These are phyloP conservation scores for Pandemis corylana DNA, from an alignment of 2,888 invertebrate species.

Conservation along the genomic window DNA sequence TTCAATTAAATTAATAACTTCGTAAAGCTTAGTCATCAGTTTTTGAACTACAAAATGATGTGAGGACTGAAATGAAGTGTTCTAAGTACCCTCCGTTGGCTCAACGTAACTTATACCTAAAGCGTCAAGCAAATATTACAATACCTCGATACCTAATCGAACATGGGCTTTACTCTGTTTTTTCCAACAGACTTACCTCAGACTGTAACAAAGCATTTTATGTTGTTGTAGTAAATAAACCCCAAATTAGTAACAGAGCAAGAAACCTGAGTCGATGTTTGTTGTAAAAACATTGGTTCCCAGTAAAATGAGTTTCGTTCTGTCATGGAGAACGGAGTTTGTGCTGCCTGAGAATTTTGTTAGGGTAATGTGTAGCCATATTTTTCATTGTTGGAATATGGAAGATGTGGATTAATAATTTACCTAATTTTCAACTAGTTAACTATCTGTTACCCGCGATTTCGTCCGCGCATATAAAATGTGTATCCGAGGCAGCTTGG, in stretches of 20 bases:
- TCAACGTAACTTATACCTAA: too few relatives aligned
- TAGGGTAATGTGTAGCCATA: background rate
- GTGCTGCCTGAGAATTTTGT: background rate
- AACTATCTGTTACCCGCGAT: too few relatives aligned
- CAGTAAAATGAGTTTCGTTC: constrained; percentile 20
- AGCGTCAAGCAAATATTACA: too few relatives aligned
- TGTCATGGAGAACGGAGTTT: constrained; percentile 3
- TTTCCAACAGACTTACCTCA: background rate
- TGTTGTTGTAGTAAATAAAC: constrained; percentile 37
- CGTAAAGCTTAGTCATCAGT: too few relatives aligned
- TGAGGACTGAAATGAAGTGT: too few relatives aligned
- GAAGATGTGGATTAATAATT: background rate
- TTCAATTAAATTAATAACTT: too few relatives aligned
- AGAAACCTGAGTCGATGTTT: constrained; percentile 36
- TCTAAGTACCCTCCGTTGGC: too few relatives aligned
- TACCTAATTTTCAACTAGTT: too few relatives aligned
- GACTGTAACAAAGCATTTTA: constrained; percentile 24
- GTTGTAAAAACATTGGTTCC: constrained; percentile 26
- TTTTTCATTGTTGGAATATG: background rate
- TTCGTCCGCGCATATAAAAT: too few relatives aligned
- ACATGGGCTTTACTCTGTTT: background rate
- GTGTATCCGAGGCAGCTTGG: too few relatives aligned
- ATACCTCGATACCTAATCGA: too few relatives aligned
- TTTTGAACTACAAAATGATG: too few relatives aligned
- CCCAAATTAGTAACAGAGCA: constrained; percentile 35